phyloP scores from a whole-genome alignment of 2,113 vertebrate genomes.

The Anguilla rostrata region DNA sequence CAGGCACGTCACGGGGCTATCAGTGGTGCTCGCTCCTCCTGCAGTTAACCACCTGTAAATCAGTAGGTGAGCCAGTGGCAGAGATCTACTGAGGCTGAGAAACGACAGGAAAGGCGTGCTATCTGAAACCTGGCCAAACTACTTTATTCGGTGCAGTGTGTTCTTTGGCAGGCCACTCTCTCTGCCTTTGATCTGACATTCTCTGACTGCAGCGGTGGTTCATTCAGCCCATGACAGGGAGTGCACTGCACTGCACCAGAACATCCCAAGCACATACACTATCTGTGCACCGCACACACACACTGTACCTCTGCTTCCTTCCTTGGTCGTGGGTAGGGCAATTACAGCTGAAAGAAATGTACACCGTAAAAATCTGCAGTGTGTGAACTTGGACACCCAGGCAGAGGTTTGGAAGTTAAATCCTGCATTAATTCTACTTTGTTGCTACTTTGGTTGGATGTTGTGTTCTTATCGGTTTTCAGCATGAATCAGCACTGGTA shows the following conservation, averaged over 20 bases:
- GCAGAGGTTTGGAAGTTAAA: background rate
- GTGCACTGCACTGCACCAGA: background rate
- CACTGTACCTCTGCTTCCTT: too few species aligned
- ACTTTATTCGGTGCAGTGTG: background rate
- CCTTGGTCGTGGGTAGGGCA: background rate
- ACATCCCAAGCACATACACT: background rate
- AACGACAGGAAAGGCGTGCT: background rate
- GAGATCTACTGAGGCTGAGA: background rate
- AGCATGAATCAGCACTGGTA: background rate
- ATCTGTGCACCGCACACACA: background rate
- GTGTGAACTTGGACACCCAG: background rate
- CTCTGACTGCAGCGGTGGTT: background rate
- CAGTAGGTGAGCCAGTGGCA: background rate
- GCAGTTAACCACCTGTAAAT: background rate
- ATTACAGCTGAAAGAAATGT: background rate
- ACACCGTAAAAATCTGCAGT: background rate
- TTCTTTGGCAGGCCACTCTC: background rate
- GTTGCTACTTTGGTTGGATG: background rate
- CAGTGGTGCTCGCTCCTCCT: conserved; percentile 13
- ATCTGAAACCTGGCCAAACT: background rate
- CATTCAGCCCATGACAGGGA: background rate
- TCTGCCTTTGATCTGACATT: background rate
- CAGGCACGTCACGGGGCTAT: conserved; percentile 22
- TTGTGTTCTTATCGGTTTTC: background rate
- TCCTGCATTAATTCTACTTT: background rate